Evolutionary conservation across 2,888 invertebrate genomes (phyloP).

Genomic region (Pristionchus exspectatus): DNA sequence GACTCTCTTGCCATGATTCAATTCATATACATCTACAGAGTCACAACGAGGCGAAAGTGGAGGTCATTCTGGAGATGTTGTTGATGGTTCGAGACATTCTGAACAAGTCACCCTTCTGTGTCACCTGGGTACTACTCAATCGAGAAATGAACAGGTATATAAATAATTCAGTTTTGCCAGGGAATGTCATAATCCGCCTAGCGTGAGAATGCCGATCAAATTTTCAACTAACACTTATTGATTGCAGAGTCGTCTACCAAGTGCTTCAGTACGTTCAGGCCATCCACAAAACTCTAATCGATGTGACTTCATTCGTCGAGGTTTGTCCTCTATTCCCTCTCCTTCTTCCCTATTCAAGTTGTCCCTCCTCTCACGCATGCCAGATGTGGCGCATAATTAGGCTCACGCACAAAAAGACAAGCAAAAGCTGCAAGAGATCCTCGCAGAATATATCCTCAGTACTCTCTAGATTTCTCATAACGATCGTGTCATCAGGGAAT

Average conservation of each 20-base stretch:
- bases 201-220: too few species aligned
- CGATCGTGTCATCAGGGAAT: too few species aligned
- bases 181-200: not conserved
- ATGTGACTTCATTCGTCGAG: conserved; percentile 37
- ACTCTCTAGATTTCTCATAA: too few species aligned
- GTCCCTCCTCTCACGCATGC: conserved; percentile 9
- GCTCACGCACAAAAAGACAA: not conserved
- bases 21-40: not conserved
- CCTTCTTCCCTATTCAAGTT: not conserved
- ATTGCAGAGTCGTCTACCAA: conserved; percentile 53
- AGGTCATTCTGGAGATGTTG: conserved; percentile 54
- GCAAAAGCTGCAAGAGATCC: conserved; percentile 6
- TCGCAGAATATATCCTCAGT: not conserved
- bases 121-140: conserved; percentile 48
- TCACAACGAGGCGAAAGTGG: conserved; percentile 41
- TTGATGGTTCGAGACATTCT: conserved; percentile 53
- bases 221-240: not conserved
- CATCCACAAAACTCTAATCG: conserved; percentile 33
- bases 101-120: conserved; percentile 42
- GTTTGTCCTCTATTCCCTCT: not conserved
- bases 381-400: conserved; percentile 37
- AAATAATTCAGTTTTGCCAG: not conserved
- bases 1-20: not conserved
- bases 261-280: conserved; percentile 51
- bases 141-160: conserved; percentile 49